Conservation (phyloP, 2,113 vertebrate species). For the Hemiscyllium ocellatum region DNA sequence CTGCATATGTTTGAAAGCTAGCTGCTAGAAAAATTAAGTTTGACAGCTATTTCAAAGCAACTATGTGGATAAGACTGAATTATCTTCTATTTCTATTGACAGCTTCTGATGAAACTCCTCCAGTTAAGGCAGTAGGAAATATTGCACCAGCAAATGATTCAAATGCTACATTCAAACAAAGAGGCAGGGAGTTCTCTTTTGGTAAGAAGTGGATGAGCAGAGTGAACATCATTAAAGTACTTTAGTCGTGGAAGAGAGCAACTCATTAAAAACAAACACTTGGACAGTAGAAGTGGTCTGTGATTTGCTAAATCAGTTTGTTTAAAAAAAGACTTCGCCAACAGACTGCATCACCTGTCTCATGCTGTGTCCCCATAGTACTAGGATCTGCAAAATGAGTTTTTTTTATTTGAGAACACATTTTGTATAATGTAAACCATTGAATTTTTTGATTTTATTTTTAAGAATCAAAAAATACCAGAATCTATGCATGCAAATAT, state of each 20-base stretch:
- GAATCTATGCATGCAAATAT: neutral
- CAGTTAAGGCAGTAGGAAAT: conserved; percentile 43
- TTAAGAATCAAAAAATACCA: too few relatives aligned
- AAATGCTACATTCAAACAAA: conserved; percentile 48
- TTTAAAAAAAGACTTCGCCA: neutral
- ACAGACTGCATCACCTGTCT: too few relatives aligned
- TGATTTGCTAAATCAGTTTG: neutral
- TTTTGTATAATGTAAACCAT: neutral
- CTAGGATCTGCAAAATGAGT: neutral
- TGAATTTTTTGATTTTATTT: neutral
- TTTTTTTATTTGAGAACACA: neutral
- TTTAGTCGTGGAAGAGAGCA: neutral
- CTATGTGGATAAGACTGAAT: neutral
- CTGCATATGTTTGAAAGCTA: neutral
- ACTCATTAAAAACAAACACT: neutral
- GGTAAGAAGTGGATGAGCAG: conserved; percentile 49
- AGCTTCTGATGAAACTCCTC: conserved; percentile 55
- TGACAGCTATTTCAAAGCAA: neutral
- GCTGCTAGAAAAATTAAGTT: neutral
- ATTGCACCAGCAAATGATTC: conserved; percentile 55
- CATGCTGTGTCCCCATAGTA: neutral
- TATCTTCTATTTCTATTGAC: neutral
- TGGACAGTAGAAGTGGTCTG: neutral
- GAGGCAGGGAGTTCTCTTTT: conserved; percentile 65
- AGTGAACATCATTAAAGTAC: too few relatives aligned